A percentile compares a stretch with the other conserved stretches of the same genome.
Conservation (phyloP, 2,113 vertebrate species). For the Phalacrocorax aristotelis region DNA sequence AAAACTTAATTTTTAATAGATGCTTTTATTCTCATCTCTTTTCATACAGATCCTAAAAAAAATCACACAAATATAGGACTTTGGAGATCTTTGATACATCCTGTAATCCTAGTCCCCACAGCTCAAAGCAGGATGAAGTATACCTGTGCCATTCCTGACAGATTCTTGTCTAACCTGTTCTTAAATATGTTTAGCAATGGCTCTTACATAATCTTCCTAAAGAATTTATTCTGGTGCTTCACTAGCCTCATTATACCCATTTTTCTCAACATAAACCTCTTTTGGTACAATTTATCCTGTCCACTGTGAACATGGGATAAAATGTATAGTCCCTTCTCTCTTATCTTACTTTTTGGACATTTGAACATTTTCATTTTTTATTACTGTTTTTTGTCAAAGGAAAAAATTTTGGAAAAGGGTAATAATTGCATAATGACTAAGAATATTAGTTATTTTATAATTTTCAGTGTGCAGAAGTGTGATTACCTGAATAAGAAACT, state of each 20-base stretch:
- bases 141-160: background rate
- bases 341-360: background rate
- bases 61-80: background rate
- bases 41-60: background rate
- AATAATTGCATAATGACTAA: background rate
- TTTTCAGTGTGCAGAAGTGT: background rate
- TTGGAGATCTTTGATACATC: background rate
- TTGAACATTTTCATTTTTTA: background rate
- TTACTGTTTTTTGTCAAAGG: fast-evolving
- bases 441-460: background rate
- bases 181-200: background rate
- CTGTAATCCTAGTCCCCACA: background rate
- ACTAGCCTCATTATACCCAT: fast-evolving
- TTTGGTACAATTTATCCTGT: background rate
- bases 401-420: background rate
- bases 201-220: background rate
- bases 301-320: background rate
- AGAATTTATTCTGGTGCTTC: background rate
- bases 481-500: background rate
- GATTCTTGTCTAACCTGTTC: background rate
- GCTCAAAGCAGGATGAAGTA: background rate
- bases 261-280: background rate
- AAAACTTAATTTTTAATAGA: background rate
- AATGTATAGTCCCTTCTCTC: background rate
- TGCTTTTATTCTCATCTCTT: background rate